phyloP scores from a whole-genome alignment of 1,140 invertebrate species.

The Drosophila kikkawai region DNA sequence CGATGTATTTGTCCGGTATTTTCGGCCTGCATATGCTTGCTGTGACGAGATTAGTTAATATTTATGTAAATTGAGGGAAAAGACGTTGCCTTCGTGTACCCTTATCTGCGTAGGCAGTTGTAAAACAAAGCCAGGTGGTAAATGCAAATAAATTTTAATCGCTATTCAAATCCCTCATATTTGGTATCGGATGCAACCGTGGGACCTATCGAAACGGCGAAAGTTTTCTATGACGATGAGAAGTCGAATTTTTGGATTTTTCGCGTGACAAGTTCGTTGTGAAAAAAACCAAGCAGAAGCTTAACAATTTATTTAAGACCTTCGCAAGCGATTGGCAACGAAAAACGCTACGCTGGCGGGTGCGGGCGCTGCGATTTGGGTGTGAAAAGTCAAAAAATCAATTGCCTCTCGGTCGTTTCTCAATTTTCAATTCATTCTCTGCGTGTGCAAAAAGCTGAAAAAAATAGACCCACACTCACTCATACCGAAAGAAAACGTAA shows the following conservation, averaged over 20 bases:
- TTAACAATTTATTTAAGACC: conserved; percentile 53
- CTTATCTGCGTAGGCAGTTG: neutral
- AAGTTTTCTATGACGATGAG: conserved; percentile 80
- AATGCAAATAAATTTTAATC: conserved; percentile 11
- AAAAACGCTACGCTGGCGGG: conserved; percentile 48
- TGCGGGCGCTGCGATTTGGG: conserved; percentile 62
- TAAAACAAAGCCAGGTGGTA: neutral
- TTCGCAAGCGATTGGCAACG: conserved; percentile 48
- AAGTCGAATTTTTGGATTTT: conserved; percentile 79
- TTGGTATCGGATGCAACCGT: conserved; percentile 43
- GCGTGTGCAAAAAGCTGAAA: conserved; percentile 47
- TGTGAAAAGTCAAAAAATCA: conserved; percentile 70
- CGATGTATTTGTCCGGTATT: neutral
- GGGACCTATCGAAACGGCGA: conserved; percentile 73
- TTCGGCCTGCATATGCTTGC: neutral
- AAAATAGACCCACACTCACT: conserved; percentile 28
- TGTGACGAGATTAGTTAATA: neutral
- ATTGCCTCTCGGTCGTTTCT: conserved; percentile 57
- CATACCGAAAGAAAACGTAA: conserved; percentile 34
- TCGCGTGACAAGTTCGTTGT: conserved; percentile 80
- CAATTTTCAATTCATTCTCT: conserved; percentile 49
- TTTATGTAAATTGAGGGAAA: neutral
- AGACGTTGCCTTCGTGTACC: neutral
- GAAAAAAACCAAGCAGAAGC: conserved; percentile 62
- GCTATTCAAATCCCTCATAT: conserved; percentile 16